These are phyloP conservation scores for Umimayanthus kanabou DNA, from an alignment of 92 coral and sea anemone genomes.

Conservation along the genomic window DNA sequence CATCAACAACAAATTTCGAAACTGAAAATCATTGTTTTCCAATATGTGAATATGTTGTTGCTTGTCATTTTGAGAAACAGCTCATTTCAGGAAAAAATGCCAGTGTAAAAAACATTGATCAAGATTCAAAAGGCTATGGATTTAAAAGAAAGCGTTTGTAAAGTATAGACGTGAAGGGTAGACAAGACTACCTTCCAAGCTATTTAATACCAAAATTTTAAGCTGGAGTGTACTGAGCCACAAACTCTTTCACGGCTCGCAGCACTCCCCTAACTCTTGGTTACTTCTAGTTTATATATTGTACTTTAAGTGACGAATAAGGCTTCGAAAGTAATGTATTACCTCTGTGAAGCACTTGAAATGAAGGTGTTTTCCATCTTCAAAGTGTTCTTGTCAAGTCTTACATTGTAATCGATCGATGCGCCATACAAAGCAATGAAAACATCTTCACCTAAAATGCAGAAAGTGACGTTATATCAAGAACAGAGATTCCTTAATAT, in stretches of 20 bases:
- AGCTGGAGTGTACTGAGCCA: too few relatives aligned
- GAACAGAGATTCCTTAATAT: neutral
- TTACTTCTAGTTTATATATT: too few relatives aligned
- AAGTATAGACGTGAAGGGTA: neutral
- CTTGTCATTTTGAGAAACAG: neutral
- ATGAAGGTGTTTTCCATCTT: constrained; percentile 96
- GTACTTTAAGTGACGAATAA: too few relatives aligned
- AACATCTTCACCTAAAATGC: constrained; percentile 81
- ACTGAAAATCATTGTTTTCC: neutral
- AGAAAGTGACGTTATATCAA: neutral
- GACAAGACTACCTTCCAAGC: neutral
- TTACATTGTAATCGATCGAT: constrained; percentile 86
- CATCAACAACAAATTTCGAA: neutral
- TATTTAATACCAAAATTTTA: too few relatives aligned
- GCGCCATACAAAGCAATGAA: constrained; percentile 90
- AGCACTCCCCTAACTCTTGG: too few relatives aligned
- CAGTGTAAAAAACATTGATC: neutral
- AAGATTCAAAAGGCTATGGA: neutral
- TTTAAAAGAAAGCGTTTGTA: neutral
- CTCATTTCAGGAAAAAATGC: too few relatives aligned
- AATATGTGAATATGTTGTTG: neutral
- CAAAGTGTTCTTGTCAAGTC: constrained; percentile 93
- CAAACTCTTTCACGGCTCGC: too few relatives aligned
- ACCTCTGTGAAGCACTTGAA: constrained; percentile 96
- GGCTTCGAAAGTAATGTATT: neutral